Base-by-base conservation (phyloP, 2,888 invertebrate species). In the Polyommatus iphigenia region DNA sequence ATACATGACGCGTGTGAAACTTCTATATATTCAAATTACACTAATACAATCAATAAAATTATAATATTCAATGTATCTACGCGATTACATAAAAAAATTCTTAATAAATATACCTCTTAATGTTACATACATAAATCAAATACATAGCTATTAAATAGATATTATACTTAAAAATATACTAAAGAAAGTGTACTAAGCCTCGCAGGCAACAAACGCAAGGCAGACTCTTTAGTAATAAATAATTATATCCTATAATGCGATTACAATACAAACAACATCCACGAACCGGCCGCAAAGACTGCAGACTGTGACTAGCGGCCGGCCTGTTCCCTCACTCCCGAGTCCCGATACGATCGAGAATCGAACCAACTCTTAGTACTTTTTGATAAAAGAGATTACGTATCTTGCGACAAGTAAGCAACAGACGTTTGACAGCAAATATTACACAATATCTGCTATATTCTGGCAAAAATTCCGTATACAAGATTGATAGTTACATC, bases 201-300 rank as follows among this genome's bases (percentile, higher is more conserved):
- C 46, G 13, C 41, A 20, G 10, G 50, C 20, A 77, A 80, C 88
- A 90, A 91, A 87, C 86, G 88, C 91, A 91, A 83, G 86, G 88
- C 89, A 89, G 89, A 88, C 89, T 85, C 85, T 83, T 85, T 86
- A 85, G 82, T 83, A 85, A 85, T 88, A 88, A 89, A 89, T 89
- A 87, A 89, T 90, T 91, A 91, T 87, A 89, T 85, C 85, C 88
- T 91, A 91, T 87, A 87, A 88, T 90, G 89, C 89, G 89, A 89
- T 90, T 91, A 91, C 88, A 89, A 88, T 89, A 88, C 88, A 90
- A 59, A 90, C 88, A 87, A 87, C 85, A 82, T 81, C 78, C 78
- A 79, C 20, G 67, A 79, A 78, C 79, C 79, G 80, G 79, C 78
- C 46, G 80, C 71, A 78, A 78, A 75, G 67, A 15, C 24, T 13